These are phyloP conservation scores for Caenorhabditis briggsae DNA, from an alignment of 1,140 invertebrate genomes.

Conservation along the genomic window DNA sequence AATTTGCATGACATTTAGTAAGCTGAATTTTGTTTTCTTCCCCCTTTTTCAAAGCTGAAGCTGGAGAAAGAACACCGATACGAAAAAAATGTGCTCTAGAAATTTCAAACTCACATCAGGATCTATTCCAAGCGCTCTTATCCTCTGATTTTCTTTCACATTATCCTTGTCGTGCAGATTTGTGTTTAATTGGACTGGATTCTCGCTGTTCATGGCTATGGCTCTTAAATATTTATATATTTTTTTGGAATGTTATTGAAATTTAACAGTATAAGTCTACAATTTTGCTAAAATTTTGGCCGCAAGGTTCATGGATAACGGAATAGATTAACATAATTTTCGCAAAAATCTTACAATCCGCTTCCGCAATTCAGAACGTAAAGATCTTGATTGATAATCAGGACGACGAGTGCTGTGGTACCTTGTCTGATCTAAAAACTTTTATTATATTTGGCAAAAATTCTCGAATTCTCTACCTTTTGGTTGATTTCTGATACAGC, in stretches of 20 bases:
- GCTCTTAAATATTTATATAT: conserved; percentile 11
- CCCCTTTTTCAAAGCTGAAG: neutral
- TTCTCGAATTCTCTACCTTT: conserved; percentile 25
- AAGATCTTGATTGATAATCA: conserved; percentile 50
- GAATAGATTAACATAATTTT: too few relatives aligned
- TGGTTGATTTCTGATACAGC: conserved; percentile 32
- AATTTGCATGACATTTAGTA: too few relatives aligned
- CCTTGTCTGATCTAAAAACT: conserved; percentile 57
- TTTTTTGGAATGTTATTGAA: neutral
- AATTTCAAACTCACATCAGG: conserved; percentile 13
- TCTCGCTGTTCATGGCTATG: neutral
- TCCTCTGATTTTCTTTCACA: conserved; percentile 10
- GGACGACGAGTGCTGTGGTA: conserved; percentile 56
- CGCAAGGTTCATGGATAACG: too few relatives aligned
- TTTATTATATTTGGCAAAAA: neutral
- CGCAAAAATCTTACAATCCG: conserved; percentile 24
- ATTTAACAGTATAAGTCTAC: too few relatives aligned
- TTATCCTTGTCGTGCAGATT: conserved; percentile 56
- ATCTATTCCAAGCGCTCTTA: conserved; percentile 44
- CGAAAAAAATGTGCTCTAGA: too few relatives aligned
- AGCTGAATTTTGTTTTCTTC: neutral
- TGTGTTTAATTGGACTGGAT: neutral
- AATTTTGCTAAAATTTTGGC: too few relatives aligned
- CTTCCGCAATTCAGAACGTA: conserved; percentile 62
- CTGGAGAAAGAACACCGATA: too few relatives aligned